Percentiles rank a stretch among this genome's conserved stretches.
Conservation (phyloP, 1,140 invertebrate species). For the Ceratosolen fusciceps region DNA sequence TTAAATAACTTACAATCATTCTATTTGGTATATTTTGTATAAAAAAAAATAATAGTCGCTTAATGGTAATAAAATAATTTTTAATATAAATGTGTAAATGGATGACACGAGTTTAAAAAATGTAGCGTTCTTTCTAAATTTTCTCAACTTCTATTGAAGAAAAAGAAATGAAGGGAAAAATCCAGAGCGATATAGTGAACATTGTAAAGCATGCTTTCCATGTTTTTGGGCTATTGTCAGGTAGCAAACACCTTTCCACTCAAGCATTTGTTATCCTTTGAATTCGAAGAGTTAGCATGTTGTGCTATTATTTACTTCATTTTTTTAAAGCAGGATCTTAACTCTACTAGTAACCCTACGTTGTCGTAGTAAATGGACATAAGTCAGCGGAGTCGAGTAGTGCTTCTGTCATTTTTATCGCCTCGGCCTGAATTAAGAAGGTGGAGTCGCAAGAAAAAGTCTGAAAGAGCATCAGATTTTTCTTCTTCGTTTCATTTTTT, state of each 20-base stretch:
- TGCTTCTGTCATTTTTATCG: slow-evolving; percentile 72
- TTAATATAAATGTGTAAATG: not conserved
- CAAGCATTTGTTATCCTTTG: slow-evolving; percentile 64
- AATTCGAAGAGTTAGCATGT: slow-evolving; percentile 61
- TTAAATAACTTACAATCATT: too few relatives aligned
- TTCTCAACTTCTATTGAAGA: not conserved
- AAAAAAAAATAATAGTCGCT: too few relatives aligned
- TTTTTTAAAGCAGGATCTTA: slow-evolving; percentile 61
- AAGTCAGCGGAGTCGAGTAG: slow-evolving; percentile 68
- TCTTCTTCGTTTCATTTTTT: slow-evolving; percentile 50
- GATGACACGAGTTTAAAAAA: too few relatives aligned
- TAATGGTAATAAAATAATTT: not conserved
- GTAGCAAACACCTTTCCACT: slow-evolving; percentile 11
- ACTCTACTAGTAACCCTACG: slow-evolving; percentile 36
- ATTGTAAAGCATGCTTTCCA: slow-evolving; percentile 18
- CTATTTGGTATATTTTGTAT: too few relatives aligned
- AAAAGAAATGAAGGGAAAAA: not conserved
- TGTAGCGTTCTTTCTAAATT: too few relatives aligned
- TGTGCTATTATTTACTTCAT: slow-evolving; percentile 71
- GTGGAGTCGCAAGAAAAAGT: slow-evolving; percentile 61
- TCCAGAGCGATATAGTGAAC: not conserved
- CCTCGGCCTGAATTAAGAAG: slow-evolving; percentile 71
- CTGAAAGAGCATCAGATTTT: not conserved
- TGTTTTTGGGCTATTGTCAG: slow-evolving; percentile 3
- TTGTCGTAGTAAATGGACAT: slow-evolving; percentile 71